These are phyloP conservation scores for Homalodisca vitripennis DNA, from an alignment of 1,140 invertebrate species.

Conservation along the genomic window DNA sequence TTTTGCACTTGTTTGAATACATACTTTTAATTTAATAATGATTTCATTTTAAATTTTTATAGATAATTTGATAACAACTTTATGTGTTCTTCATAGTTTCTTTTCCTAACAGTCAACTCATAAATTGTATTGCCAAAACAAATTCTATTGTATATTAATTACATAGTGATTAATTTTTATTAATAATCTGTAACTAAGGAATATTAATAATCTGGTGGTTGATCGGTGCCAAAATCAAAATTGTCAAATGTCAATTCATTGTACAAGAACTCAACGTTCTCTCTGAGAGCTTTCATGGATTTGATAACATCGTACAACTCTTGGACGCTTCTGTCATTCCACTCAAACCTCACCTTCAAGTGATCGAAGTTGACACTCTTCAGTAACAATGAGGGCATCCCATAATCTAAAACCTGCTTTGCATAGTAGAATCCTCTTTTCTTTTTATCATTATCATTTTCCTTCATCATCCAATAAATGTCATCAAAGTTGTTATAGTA, in stretches of 20 bases:
- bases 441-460: neutral
- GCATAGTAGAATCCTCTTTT: neutral
- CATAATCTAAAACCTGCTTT: neutral
- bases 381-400: neutral
- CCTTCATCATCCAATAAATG: neutral
- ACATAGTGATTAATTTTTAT: too few relatives aligned
- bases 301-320: slow-evolving; percentile 1
- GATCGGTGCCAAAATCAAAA: too few relatives aligned
- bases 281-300: neutral
- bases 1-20: too few relatives aligned
- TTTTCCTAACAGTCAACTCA: too few relatives aligned
- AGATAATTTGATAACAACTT: too few relatives aligned
- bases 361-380: neutral
- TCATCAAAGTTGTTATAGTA: slow-evolving; percentile 5
- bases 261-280: slow-evolving; percentile 1
- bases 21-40: too few relatives aligned
- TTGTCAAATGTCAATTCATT: slow-evolving; percentile 3
- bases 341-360: slow-evolving; percentile 5
- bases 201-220: too few relatives aligned
- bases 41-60: too few relatives aligned
- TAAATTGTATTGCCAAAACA: too few relatives aligned
- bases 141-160: too few relatives aligned
- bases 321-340: slow-evolving; percentile 2
- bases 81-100: too few relatives aligned
- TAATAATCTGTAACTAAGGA: too few relatives aligned